phyloP scores from a whole-genome alignment of 2,113 vertebrate genomes.

The Rana temporaria region DNA sequence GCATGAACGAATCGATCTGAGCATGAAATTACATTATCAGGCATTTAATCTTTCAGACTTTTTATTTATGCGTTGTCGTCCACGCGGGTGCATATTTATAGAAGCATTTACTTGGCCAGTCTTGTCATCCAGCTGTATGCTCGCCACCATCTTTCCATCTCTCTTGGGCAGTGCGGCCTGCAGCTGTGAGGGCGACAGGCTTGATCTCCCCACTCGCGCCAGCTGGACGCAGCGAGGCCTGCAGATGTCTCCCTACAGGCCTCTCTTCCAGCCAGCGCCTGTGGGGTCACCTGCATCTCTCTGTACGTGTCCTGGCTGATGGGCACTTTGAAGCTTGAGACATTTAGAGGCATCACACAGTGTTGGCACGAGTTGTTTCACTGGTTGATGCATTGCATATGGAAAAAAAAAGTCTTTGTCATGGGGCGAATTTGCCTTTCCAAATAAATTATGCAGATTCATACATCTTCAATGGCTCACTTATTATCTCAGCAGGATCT shows the following conservation, averaged over 20 bases:
- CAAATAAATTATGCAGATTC: conserved; percentile 65
- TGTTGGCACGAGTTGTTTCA: conserved; percentile 40
- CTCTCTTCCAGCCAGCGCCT: conserved; percentile 1
- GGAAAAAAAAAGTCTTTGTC: conserved; percentile 40
- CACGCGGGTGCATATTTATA: conserved; percentile 19
- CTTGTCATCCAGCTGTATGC: conserved; percentile 64
- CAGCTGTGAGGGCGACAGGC: conserved; percentile 58
- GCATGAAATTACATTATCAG: conserved; percentile 60
- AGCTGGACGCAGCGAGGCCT: not conserved
- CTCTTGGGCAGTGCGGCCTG: not conserved
- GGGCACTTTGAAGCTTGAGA: conserved; percentile 35
- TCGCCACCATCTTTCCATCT: conserved; percentile 14
- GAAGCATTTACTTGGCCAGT: conserved; percentile 55
- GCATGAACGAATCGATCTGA: conserved; percentile 61
- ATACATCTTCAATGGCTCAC: conserved; percentile 59
- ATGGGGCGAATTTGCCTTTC: conserved; percentile 57
- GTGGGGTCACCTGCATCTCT: conserved; percentile 36
- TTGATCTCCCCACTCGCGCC: conserved; percentile 49
- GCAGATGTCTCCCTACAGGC: not conserved
- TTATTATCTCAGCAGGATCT: conserved; percentile 65
- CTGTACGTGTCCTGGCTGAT: conserved; percentile 9
- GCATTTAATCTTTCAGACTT: conserved; percentile 58
- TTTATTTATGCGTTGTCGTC: conserved; percentile 42
- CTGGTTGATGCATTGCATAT: conserved; percentile 11
- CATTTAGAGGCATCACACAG: not conserved